Evolutionary conservation across 2,797 vertebrate genomes (phyloP), one percentile per base, ranked within the genome.

Genomic region (Otolemur crassicaudatus): DNA sequence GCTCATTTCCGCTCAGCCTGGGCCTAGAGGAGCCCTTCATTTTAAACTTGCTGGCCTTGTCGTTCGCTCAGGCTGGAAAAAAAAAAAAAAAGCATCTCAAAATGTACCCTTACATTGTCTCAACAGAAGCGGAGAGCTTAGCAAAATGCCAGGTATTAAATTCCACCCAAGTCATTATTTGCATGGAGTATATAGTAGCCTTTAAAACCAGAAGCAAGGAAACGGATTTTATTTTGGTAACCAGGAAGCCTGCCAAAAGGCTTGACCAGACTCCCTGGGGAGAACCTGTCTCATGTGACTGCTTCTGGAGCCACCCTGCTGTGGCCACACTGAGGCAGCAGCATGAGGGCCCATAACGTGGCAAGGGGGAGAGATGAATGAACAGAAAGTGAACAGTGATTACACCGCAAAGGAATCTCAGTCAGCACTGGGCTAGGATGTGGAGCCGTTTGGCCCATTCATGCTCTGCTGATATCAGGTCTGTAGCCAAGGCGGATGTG

Each of bases 141-240:
- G 77, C 80, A 65, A 91, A 70, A 72, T 58, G 13, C 34, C 7
- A 53, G 56, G 11, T 84, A 69, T 91, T 94, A 81, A 90, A 85
- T 75, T 83, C 34, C 56, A 87, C 67, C 56, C 29, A 6, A 40
- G 27, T 94, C 87, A 73, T 93, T 73, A 43, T 27, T 79, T 43
- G 40, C 34, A 10, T 49, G 29, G 25, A 25, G 31, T 56, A 34
- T 0, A 49, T 56, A 91, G 56, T 19, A 85, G 29, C 8, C 43
- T 95, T 79, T 58, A 67, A 80, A 94, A 82, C 37, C 13, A 77
- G 77, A 73, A 89, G 56, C 13, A 84, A 87, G 23, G 61, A 89
- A 91, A 29, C 0, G 14, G 79, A 43, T 87, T 84, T 72, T 72
- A 49, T 95, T 94, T 91, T 20, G 14, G 10, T 63, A 83, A 25